Base-by-base conservation (phyloP, 1,140 invertebrate species). In the Dendrolimus kikuchii region DNA sequence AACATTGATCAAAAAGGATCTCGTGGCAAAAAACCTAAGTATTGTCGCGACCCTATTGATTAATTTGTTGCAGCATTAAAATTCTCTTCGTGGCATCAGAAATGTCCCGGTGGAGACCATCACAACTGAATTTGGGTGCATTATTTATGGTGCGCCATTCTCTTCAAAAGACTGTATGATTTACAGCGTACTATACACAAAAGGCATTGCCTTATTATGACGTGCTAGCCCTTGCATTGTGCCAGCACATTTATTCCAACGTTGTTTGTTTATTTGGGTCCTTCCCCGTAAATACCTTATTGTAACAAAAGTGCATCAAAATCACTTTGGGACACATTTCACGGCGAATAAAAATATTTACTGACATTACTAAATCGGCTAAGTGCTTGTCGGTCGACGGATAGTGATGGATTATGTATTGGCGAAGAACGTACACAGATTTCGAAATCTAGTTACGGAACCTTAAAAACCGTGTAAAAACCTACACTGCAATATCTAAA, bases 191-290 rank as follows among this genome's bases (percentile, higher is more conserved):
- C 59, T 55, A n/a, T n/a, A 67, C 71, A 86, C 82, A 86, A 86
- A 79, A 74, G 78, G 70, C 68, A 68, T 67, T 77, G 64, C 76
- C 69, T 82, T 83, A 86, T 83, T 86, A 86, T 86, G 82, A 83
- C 78, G 76, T 76, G 77, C 70, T 73, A 71, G 73, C 68, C 75
- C 72, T 64, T 68, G 68, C 77, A 79, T 86, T 86, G 81, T 84
- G 77, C 74, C 66, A 66, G 58, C 68, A 75, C 76, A 79, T 80
- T 77, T 83, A 83, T 83, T 77, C 74, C 57, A 51, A 64, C 51
- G 67, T 75, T 77, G 84, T 86, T 86, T 81, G 84, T 86, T 86
- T 82, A 81, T 86, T 85, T 83, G 65, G 67, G 66, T 78, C 75
- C 73, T 77, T 81, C 79, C 69, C 68, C 66, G 72, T 81, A 84